Evolutionary conservation across 2,797 vertebrate genomes (phyloP).

Genomic region (Eulemur albifrons): DNA sequence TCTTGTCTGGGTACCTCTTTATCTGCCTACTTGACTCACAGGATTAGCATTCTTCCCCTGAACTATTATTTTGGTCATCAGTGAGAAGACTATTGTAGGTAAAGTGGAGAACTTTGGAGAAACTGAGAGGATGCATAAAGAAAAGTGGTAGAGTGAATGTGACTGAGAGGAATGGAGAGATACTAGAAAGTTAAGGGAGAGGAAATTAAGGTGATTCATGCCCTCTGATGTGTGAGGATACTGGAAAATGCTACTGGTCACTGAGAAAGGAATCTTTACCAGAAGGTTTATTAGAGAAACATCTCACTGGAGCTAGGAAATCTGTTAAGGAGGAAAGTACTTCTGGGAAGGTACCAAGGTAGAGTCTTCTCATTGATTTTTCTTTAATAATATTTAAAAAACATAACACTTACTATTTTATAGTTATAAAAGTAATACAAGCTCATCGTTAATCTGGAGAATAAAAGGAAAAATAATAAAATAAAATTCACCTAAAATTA

Average conservation of each 20-base stretch:
- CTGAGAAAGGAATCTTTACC: background rate
- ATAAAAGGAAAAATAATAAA: slow-evolving; percentile 30
- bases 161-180: background rate
- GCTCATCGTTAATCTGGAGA: background rate
- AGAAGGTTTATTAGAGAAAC: background rate
- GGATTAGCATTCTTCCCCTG: background rate
- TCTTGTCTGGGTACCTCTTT: background rate
- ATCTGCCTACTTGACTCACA: background rate
- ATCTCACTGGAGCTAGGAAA: background rate
- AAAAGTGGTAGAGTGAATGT: background rate
- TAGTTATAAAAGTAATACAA: slow-evolving; percentile 10
- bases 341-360: background rate
- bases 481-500: background rate
- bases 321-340: background rate
- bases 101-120: background rate
- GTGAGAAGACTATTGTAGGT: background rate
- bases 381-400: background rate
- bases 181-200: background rate
- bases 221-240: background rate
- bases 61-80: background rate
- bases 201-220: background rate
- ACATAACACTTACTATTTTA: background rate
- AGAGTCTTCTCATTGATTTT: background rate
- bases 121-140: background rate
- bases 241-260: background rate